phyloP scores from a whole-genome alignment of 2,797 vertebrate genomes.

The Danio jaintianensis region DNA sequence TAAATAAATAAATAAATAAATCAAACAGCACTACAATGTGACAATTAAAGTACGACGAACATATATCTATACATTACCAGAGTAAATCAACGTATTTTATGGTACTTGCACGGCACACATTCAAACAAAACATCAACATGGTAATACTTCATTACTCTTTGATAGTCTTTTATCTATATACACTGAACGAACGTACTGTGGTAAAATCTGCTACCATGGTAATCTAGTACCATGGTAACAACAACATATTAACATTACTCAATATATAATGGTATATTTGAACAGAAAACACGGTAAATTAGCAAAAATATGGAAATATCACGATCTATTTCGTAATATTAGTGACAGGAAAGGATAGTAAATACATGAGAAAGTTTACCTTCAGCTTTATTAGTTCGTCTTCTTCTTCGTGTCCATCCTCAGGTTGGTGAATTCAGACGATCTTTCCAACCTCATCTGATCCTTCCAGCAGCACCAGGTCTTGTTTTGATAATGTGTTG shows the following conservation, averaged over 20 bases:
- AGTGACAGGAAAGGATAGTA: neutral
- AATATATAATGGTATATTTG: neutral
- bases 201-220: neutral
- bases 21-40: too few species aligned
- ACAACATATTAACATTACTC: neutral
- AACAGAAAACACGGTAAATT: neutral
- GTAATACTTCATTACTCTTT: neutral
- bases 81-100: neutral
- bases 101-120: neutral
- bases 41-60: neutral
- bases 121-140: neutral
- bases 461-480: constrained; percentile 11
- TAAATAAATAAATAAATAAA: too few species aligned
- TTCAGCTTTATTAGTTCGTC: constrained; percentile 49
- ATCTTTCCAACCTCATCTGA: constrained; percentile 11
- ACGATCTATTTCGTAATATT: too few species aligned
- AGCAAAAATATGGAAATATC: neutral
- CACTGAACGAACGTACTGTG: neutral
- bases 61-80: neutral
- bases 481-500: constrained; percentile 1
- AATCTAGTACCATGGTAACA: neutral
- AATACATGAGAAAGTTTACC: constrained; percentile 52
- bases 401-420: constrained; percentile 40
- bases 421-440: constrained; percentile 25
- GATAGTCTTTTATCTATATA: neutral